Percentiles rank a stretch among this genome's conserved stretches.
Conservation (phyloP, 2,888 invertebrate genomes). For the Drosophila tripunctata region DNA sequence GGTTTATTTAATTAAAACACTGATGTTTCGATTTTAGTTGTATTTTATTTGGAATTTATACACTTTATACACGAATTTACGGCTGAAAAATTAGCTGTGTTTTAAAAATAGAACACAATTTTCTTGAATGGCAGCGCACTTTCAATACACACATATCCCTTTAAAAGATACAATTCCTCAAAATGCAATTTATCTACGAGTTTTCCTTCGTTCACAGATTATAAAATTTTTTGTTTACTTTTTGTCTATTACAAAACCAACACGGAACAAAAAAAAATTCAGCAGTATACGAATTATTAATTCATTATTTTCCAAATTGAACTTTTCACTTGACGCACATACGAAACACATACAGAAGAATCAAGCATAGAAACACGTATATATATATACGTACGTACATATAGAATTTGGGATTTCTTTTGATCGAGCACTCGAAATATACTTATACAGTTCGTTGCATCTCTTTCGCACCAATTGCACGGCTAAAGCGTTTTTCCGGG, state of each 20-base stretch:
- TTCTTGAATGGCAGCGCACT: slow-evolving; percentile 73
- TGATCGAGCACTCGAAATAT: slow-evolving; percentile 73
- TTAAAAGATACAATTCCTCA: slow-evolving; percentile 21
- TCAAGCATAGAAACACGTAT: neutral
- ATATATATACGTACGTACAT: slow-evolving; percentile 8
- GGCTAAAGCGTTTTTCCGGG: slow-evolving; percentile 40
- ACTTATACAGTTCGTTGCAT: slow-evolving; percentile 72
- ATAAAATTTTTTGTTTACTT: slow-evolving; percentile 67
- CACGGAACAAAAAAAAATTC: neutral
- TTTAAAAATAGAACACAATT: slow-evolving; percentile 82
- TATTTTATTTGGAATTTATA: slow-evolving; percentile 67
- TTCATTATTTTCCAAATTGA: slow-evolving; percentile 45
- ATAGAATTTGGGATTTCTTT: slow-evolving; percentile 46
- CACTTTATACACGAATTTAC: slow-evolving; percentile 61
- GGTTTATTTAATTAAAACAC: slow-evolving; percentile 28
- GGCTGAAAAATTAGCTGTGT: slow-evolving; percentile 79
- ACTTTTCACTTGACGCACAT: slow-evolving; percentile 62
- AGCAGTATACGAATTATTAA: slow-evolving; percentile 8
- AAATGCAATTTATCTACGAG: slow-evolving; percentile 57
- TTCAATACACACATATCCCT: slow-evolving; percentile 43
- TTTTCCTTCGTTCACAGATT: slow-evolving; percentile 23
- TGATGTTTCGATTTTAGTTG: slow-evolving; percentile 3
- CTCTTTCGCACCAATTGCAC: slow-evolving; percentile 77
- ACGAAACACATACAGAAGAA: slow-evolving; percentile 32
- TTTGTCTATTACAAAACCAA: slow-evolving; percentile 48